Evolutionary conservation across 1,140 invertebrate genomes (phyloP), one percentile per base, ranked within the genome.

Genomic region (Carcinoscorpius rotundicauda): DNA sequence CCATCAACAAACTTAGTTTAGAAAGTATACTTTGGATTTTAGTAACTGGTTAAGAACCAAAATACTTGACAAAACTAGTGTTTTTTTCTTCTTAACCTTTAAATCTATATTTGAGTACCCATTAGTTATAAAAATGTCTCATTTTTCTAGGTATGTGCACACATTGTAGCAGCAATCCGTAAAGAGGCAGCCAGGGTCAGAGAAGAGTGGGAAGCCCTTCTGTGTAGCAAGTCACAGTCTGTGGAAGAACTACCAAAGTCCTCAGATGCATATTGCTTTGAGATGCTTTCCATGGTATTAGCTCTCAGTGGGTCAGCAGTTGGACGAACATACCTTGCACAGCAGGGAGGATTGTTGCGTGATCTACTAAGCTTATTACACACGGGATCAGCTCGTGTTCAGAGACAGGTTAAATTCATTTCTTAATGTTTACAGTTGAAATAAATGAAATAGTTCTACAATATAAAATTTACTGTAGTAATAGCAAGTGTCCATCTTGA

Each of bases 191-290:
- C 83, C 60, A 81, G 88, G 3, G 85, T 93, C 3, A 81, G 87
- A 58, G 92, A 97, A 72, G 91, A 94, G 73, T 97, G 93, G 91
- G 91, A 95, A 73, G 78, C 73, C 11, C 68, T 72, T 49, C 70
- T 79, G 58, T 69, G 69, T 51, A 69, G 73, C 65, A 68, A 74
- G 64, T 67, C 71, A 61, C 69, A 68, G 5, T 73, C 74, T 11
- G 69, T 71, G 10, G 73, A 72, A 69, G 73, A 75, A 63, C 71
- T 77, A 62, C 73, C 72, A 64, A 78, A 75, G 68, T 74, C 77
- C 10, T 78, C 86, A 3, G 94, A 97, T 78, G 92, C 91, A 6
- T 97, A 97, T 74, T 97, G 93, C 78, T 98, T 98, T 76, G 93
- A 98, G 80, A 93, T 98, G 89, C 78, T 98, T 5, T 96, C 91